phyloP scores from a whole-genome alignment of 92 coral and sea anemone species.

The Actinostola sp. region DNA sequence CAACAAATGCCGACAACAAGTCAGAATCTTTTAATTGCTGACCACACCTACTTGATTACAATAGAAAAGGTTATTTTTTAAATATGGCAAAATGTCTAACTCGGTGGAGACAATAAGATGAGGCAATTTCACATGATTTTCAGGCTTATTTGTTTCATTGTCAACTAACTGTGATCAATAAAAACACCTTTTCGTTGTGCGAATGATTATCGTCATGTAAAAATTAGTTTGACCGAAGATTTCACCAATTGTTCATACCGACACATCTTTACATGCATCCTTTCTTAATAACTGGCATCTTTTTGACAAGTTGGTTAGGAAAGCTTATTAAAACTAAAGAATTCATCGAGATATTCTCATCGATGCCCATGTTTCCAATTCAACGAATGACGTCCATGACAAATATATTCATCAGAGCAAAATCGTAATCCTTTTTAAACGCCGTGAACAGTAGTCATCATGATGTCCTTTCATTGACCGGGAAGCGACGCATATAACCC shows the following conservation, averaged over 20 bases:
- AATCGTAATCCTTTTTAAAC: conserved; percentile 10
- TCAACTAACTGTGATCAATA: too few relatives aligned
- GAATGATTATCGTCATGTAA: too few relatives aligned
- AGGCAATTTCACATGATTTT: not conserved
- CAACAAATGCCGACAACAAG: too few relatives aligned
- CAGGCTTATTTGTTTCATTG: too few relatives aligned
- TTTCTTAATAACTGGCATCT: not conserved
- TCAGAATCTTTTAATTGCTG: not conserved
- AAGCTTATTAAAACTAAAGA: conserved; percentile 14
- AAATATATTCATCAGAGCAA: conserved; percentile 3
- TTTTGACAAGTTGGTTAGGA: conserved; percentile 16
- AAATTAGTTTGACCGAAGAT: too few relatives aligned
- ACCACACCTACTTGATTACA: conserved; percentile 8
- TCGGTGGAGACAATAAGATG: not conserved
- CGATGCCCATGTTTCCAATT: not conserved
- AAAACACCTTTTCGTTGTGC: too few relatives aligned
- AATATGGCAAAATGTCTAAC: not conserved
- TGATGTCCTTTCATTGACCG: too few relatives aligned
- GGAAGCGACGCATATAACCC: too few relatives aligned
- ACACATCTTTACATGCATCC: too few relatives aligned
- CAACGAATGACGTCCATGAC: not conserved
- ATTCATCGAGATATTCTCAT: not conserved
- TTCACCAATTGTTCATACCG: too few relatives aligned
- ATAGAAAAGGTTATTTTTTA: not conserved
- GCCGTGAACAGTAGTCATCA: not conserved